Evolutionary conservation across 2,797 vertebrate species (phyloP), one percentile per base, ranked within the genome.

Genomic region (Cynodonichthys magdalenae): DNA sequence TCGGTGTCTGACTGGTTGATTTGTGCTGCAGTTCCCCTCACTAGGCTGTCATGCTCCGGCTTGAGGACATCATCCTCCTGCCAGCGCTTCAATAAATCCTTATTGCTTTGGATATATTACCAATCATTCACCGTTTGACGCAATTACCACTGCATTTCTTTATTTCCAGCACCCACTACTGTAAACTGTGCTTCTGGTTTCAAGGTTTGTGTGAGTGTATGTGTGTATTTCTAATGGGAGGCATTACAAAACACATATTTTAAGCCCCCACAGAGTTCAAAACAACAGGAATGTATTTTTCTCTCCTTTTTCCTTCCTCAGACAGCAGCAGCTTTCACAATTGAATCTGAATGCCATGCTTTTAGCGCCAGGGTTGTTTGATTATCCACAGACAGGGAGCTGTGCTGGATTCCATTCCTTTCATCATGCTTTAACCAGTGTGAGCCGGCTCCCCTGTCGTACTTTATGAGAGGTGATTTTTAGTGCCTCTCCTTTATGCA

Each of bases 341-440:
- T 86, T 88, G 87, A 90, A 89, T 88, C 86, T 85, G 87, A 91
- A 89, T 88, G 82, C 81, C 75, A 80, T 83, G 88, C 89, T 89
- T 91, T 91, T 90, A 91, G 84, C 64, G 65, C 87, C 70, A 73
- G 86, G 77, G 81, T 83, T 85, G 87, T 91, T 90, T 90, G 88
- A 92, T 89, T 90, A 90, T 89, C 86, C 77, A 75, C 84, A 89
- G 81, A 88, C 86, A 85, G 86, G 79, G 83, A 85, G 85, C 88
- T 82, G 83, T 84, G 87, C 86, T 87, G 88, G 87, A 90, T 87
- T 89, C 84, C 82, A 84, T 80, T 90, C 80, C 89, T 90, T 91
- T 91, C 88, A 91, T 91, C 84, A 82, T 75, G 84, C 84, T 88
- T 89, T 88, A 89, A 89, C 85, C 84, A 86, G 82, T 86, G 83